Base-by-base conservation (phyloP, 2,888 invertebrate genomes). In the Reticulitermes lucifugus region DNA sequence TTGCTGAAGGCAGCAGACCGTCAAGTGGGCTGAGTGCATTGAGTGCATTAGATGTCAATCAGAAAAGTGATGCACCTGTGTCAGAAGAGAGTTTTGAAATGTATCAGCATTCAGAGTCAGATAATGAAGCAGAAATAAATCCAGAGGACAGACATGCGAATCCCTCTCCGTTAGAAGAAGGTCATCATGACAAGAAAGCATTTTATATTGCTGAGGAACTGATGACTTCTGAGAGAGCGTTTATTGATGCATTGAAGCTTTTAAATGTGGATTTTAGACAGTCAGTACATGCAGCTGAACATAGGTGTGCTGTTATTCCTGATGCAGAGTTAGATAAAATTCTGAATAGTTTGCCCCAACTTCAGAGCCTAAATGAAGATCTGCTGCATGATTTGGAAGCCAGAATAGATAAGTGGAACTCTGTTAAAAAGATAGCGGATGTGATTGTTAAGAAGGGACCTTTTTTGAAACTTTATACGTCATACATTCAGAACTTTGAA, bases 371-470 rank as follows among this genome's bases (percentile, higher is more conserved):
- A 79, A 93, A 93, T 89, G 91, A 92, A 89, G 92, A 92, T 85
- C 89, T 93, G 22, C 89, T 93, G 25, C 89, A 89, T 86, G 93
- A 93, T 88, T 89, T 93, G 83, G 91, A 91, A 86, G 89, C 89
- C 21, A 90, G 93, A 79, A 89, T 93, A 41, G 88, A 89, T 59
- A 90, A 91, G 86, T 93, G 93, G 93, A 90, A 88, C 70, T 88
- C 88, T 82, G 87, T 88, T 79, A 89, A 89, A 35, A 91, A 91
- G 88, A 91, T 93, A 59, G 91, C 93, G 3, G 93, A 93, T 89
- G 91, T 93, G 41, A 92, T 93, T 88, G 92, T 93, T 9, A 91
- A 91, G 88, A 93, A 92, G 88, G 93, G 93, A n/a, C 93, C 93
- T 35, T 93, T 93, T 89, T 89, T 93, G 21, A 93, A 93, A 89